Evolutionary conservation across 2,113 vertebrate species (phyloP).

Genomic region (Oreochromis spilurus): DNA sequence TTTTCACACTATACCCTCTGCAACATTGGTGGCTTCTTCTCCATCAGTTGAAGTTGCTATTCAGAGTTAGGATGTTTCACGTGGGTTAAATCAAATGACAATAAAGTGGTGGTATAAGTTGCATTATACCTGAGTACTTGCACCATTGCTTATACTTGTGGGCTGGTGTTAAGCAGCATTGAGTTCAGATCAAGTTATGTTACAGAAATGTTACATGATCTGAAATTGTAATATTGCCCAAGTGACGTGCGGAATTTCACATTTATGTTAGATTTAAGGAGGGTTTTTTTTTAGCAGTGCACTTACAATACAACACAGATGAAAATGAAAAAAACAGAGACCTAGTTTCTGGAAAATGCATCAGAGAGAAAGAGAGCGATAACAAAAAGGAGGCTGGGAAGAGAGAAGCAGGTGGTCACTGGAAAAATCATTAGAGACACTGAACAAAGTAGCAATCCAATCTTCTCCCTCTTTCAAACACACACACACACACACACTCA

Average conservation of each 20-base stretch:
- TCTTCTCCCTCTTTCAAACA: background rate
- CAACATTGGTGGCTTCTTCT: background rate
- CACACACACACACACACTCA: background rate
- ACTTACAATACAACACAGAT: background rate
- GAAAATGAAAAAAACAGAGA: conserved; percentile 3
- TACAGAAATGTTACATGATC: background rate
- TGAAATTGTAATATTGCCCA: background rate
- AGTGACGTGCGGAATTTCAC: background rate
- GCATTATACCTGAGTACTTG: background rate
- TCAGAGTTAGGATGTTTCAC: background rate
- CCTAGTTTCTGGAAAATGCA: conserved; percentile 41
- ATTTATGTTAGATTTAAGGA: background rate
- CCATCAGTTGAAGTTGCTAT: background rate
- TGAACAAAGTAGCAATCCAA: background rate
- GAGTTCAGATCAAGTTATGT: background rate
- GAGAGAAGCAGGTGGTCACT: conserved; percentile 32
- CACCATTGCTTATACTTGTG: background rate
- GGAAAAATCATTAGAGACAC: conserved; percentile 33
- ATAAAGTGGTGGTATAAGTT: background rate
- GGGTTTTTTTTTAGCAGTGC: background rate
- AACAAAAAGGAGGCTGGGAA: background rate
- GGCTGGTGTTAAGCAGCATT: background rate
- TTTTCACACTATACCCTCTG: background rate
- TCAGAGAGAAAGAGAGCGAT: background rate
- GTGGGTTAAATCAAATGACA: background rate